These are phyloP conservation scores for Brachionichthys hirsutus DNA, from an alignment of 2,113 vertebrate species.

Conservation along the genomic window DNA sequence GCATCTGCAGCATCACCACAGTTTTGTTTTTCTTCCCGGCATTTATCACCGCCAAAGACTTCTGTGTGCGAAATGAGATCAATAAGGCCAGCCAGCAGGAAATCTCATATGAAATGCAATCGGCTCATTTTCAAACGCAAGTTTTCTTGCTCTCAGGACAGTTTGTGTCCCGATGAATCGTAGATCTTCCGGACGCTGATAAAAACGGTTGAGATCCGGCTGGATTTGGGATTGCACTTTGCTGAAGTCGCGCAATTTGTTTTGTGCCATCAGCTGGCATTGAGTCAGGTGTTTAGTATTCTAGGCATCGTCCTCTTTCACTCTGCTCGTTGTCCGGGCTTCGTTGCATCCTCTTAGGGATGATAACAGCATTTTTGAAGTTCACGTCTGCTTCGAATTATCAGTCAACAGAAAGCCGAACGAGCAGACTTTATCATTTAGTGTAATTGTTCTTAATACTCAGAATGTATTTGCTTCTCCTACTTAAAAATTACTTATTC, in stretches of 20 bases:
- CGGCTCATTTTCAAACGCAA: background rate
- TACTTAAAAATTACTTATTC: background rate
- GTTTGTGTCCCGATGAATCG: slow-evolving; percentile 8
- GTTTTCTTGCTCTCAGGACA: background rate
- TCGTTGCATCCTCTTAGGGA: slow-evolving; percentile 21
- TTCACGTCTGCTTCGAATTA: slow-evolving; percentile 1
- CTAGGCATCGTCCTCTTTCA: slow-evolving; percentile 3
- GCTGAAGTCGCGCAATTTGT: slow-evolving; percentile 29
- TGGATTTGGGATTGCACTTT: slow-evolving; percentile 15
- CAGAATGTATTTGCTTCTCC: slow-evolving; percentile 9
- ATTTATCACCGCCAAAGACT: slow-evolving; percentile 8
- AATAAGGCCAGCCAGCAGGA: background rate
- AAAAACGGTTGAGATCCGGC: slow-evolving; percentile 9
- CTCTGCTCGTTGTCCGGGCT: slow-evolving; percentile 7
- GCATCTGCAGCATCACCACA: background rate
- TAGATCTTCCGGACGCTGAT: slow-evolving; percentile 13
- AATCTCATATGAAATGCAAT: slow-evolving; percentile 26
- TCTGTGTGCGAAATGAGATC: slow-evolving; percentile 5
- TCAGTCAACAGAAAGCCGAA: slow-evolving; percentile 6
- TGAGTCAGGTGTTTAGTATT: slow-evolving; percentile 35
- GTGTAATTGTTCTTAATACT: background rate
- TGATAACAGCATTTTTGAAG: slow-evolving; percentile 11
- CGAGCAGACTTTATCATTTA: slow-evolving; percentile 7
- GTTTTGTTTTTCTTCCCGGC: background rate
- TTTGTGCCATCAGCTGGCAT: slow-evolving; percentile 19